Evolutionary conservation across 2,888 invertebrate genomes (phyloP), one percentile per base, ranked within the genome.

Genomic region (Eulithis prunata): DNA sequence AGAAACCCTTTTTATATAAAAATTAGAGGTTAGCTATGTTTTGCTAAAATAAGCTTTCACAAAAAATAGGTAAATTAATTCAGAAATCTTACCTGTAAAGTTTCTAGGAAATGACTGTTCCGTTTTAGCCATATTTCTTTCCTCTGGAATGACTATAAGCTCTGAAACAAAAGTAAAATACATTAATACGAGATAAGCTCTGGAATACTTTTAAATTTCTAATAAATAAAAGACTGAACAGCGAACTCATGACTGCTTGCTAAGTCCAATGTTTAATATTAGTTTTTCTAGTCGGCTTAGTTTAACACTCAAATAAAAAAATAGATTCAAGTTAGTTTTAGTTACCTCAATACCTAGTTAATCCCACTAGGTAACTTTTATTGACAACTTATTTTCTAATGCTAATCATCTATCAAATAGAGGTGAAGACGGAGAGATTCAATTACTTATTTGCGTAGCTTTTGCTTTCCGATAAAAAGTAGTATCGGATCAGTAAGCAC

Each of bases 31-130:
- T n/a, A n/a, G n/a, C n/a, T 6, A 32, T 41, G 10, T 41, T 10
- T 10, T 41, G 41, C 41, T 41, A 41, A 41, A 41, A 8, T 11
- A 8, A 41, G 41, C 6, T 8, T 41, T 41, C 41, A 41, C 0
- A 1, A 41, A 41, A 41, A 41, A 41, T 41, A 41, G 41, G 2
- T 41, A 41, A 41, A 41, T 41, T 41, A 41, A 41, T 41, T 41
- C 2, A 10, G 4, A 14, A 52, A 36, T 36, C 57, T 88, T 84
- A 93, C 93, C 92, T 85, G 91, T 90, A 75, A 93, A 89, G 78
- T 92, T 93, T 87, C 93, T 92, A 65, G 91, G 86, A 85, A 92
- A 93, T 32, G 93, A 89, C 78, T 93, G 92, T 80, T 93, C 93
- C 71, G 91, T 89, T 86, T 92, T 93, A 73, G 91, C 91, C 93